Evolutionary conservation across 92 coral and sea anemone genomes (phyloP).

Genomic region (Zoanthus gigantus): DNA sequence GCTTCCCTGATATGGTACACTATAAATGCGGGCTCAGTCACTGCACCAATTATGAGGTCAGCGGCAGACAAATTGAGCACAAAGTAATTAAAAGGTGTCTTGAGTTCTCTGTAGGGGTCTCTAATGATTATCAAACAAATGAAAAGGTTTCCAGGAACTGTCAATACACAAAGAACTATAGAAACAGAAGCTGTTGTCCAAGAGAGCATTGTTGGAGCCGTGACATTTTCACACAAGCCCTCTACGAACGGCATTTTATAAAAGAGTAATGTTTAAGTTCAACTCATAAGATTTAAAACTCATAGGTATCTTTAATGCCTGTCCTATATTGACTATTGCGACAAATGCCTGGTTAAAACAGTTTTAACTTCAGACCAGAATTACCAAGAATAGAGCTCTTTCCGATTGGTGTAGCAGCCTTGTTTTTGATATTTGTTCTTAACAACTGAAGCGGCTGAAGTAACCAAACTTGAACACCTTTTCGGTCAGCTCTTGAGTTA

Average conservation of each 20-base stretch:
- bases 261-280: neutral
- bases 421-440: no score
- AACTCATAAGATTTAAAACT: neutral
- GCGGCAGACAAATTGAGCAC: slow-evolving; percentile 86
- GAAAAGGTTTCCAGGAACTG: slow-evolving; percentile 85
- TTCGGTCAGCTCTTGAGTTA: no score
- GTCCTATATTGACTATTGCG: no score
- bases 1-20: slow-evolving; percentile 86
- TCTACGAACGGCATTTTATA: slow-evolving; percentile 64
- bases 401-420: no score
- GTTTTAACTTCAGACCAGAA: no score
- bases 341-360: no score
- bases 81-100: slow-evolving; percentile 89
- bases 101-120: slow-evolving; percentile 83
- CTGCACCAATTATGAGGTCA: slow-evolving; percentile 78
- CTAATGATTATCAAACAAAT: slow-evolving; percentile 79
- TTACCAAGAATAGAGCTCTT: no score
- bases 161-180: slow-evolving; percentile 69
- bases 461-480: no score
- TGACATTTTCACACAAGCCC: slow-evolving; percentile 63
- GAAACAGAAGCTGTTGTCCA: slow-evolving; percentile 74
- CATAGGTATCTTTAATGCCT: no score
- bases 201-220: slow-evolving; percentile 78
- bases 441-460: no score
- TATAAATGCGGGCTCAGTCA: slow-evolving; percentile 87